Evolutionary conservation across 37 sponge, comb jelly and placozoan species (phyloP).

Genomic region (Crambe crambe): DNA sequence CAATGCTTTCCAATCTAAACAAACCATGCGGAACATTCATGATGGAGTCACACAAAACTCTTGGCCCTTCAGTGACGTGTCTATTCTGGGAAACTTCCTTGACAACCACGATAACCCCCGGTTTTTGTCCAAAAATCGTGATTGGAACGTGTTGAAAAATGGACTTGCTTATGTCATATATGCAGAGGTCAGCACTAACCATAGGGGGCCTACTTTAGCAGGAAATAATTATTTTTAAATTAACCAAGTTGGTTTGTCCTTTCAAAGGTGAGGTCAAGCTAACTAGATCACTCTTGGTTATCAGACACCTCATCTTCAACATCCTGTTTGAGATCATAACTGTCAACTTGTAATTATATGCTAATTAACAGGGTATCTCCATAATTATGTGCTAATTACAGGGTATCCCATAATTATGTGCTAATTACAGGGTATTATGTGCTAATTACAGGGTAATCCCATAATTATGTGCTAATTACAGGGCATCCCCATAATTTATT

Average conservation of each 20-base stretch:
- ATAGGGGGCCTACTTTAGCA: too few species aligned
- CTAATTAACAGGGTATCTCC: too few species aligned
- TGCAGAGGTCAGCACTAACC: slow-evolving; percentile 67
- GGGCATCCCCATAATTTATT: slow-evolving; percentile 88
- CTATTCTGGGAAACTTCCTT: slow-evolving; percentile 74
- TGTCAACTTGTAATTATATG: too few species aligned
- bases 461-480: slow-evolving; percentile 23
- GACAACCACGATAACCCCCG: slow-evolving; percentile 84
- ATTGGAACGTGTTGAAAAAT: slow-evolving; percentile 54
- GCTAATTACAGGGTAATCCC: not conserved
- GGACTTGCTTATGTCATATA: slow-evolving; percentile 71
- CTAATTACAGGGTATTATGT: too few species aligned
- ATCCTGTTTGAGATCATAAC: too few species aligned
- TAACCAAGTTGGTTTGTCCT: too few species aligned
- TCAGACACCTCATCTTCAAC: too few species aligned
- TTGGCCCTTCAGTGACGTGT: slow-evolving; percentile 54
- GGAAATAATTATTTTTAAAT: too few species aligned
- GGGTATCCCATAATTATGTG: too few species aligned
- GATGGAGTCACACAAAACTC: slow-evolving; percentile 50
- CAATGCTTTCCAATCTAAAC: slow-evolving; percentile 53
- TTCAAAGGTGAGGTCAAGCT: too few species aligned
- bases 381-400: too few species aligned
- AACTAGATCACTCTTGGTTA: too few species aligned
- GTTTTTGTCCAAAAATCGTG: slow-evolving; percentile 55
- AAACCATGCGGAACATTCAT: slow-evolving; percentile 68